Percentiles rank a stretch among this genome's conserved stretches.
Conservation (phyloP, 2,113 vertebrate genomes). For the Scartelaos histophorus region DNA sequence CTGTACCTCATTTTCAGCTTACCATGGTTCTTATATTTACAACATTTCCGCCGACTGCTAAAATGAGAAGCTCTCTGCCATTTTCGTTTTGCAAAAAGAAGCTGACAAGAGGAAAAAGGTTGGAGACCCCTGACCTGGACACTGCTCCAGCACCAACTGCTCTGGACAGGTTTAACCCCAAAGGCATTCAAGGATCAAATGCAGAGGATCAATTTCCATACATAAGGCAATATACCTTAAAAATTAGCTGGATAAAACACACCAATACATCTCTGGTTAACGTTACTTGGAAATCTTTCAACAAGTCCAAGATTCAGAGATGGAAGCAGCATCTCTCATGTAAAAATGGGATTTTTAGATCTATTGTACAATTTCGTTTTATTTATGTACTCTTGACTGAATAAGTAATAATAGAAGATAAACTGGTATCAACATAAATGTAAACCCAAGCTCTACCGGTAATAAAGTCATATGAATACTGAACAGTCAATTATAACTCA, state of each 20-base stretch:
- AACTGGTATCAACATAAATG: background rate
- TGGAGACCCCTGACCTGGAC: too few relatives aligned
- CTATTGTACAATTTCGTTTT: background rate
- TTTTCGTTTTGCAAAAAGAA: too few relatives aligned
- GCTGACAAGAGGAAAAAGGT: too few relatives aligned
- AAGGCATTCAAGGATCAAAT: background rate
- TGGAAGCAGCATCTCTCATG: background rate
- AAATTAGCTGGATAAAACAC: background rate
- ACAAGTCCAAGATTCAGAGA: background rate
- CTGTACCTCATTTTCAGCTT: too few relatives aligned
- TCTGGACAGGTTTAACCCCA: background rate
- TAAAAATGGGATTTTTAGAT: too few relatives aligned
- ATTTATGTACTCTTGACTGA: background rate
- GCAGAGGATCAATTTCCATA: too few relatives aligned
- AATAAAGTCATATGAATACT: conserved; percentile 1
- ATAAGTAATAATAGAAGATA: background rate
- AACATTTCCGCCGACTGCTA: too few relatives aligned
- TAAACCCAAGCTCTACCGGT: background rate
- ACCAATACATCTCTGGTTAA: background rate
- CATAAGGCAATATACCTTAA: too few relatives aligned
- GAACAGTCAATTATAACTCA: conserved; percentile 6
- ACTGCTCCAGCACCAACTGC: background rate
- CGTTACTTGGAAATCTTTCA: background rate
- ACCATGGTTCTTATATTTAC: too few relatives aligned
- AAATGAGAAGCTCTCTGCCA: too few relatives aligned